Base-by-base conservation (phyloP, 2,113 vertebrate species). In the Callopanchax toddi region DNA sequence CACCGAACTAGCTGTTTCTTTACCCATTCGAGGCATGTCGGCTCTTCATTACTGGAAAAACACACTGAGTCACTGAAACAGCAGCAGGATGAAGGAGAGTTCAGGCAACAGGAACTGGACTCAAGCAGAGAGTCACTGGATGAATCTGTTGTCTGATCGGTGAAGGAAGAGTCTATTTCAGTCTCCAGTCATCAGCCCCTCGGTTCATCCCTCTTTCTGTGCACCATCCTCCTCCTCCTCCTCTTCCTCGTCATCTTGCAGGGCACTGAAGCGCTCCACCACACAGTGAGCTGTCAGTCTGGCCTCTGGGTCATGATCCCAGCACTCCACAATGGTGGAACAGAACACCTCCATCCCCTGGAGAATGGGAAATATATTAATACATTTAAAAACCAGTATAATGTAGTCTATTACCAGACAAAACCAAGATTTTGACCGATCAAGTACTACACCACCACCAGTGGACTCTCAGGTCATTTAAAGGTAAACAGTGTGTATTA, bases 231-330 rank as follows among this genome's bases (percentile, higher is more conserved):
- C 69, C 34, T 39, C 60, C 18, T 92, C 90, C 65, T 88, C 90
- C 70, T 90, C 87, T 2, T 81, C 65, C 5, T 89, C 89, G 74
- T 89, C 91, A 61, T 93, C 88, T 13, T 88, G 89, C 82, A 96
- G 88, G 57, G 83, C 78, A 18, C 82, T 90, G 81, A 96, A 90
- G 60, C 95, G 93, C 79, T 96, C 95, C 1, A 94, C 94, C 79
- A 96, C 95, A 0, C 95, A 97, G 88, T 94, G 94, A 5, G 95
- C 95, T 0, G 95, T 97, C 64, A 97, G 93, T 1, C 95, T 89
- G n/a, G 95, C 95, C 79, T 96, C 95, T 0, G 95, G 95, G 87
- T 96, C 95, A 0, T 96, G 95, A 73, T 96, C 95, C 95, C 95
- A 97, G 81, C 95, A 96, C 87, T 97, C 95, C 0, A 87, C 91